Base-by-base conservation (phyloP, 1,140 invertebrate genomes). In the Drosophila fuyamai region DNA sequence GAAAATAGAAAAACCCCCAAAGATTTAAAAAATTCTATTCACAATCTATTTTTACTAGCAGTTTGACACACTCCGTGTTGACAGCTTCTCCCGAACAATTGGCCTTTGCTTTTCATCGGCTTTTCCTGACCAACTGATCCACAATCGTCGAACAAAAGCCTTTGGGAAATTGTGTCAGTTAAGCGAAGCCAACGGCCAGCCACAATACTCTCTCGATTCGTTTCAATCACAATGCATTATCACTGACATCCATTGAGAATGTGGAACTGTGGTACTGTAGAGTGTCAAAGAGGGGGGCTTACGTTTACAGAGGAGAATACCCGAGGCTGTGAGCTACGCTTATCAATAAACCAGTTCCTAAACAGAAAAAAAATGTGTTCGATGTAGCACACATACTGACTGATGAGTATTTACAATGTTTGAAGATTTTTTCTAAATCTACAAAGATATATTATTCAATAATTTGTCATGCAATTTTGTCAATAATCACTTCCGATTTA, bases 321-420 rank as follows among this genome's bases (percentile, higher is more conserved):
- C 71, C 36, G 44, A n/a, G 55, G 73, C 56, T 72, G 54, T 77
- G 51, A 67, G 53, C 65, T 66, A 72, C 41, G 79, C 71, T 89
- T 86, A 86, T 86, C 84, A 88, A 80, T 70, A 89, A 88, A 88
- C 83, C 83, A 80, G 83, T 88, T 88, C 54, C 38, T 36, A 32
- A 6, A 32, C 29, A 32, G 29, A 8, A 7, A 32, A 32, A 32
- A 7, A 32, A 32, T 32, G 1, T 32, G 29, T 32, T 32, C 29
- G 29, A 32, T 32, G 29, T 32, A 8, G 29, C 6, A 6, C 29
- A 32, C 6, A 32, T 32, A 32, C 29, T 7, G 29, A 32, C 29
- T 7, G 29, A 32, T 32, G 29, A 32, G 2, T 8, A 7, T 32
- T 0, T 32, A 32, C 8, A 32, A 7, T 32, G 5, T 32, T 32